Conservation (phyloP, 2,797 vertebrate species). For the Decapterus maruadsi region DNA sequence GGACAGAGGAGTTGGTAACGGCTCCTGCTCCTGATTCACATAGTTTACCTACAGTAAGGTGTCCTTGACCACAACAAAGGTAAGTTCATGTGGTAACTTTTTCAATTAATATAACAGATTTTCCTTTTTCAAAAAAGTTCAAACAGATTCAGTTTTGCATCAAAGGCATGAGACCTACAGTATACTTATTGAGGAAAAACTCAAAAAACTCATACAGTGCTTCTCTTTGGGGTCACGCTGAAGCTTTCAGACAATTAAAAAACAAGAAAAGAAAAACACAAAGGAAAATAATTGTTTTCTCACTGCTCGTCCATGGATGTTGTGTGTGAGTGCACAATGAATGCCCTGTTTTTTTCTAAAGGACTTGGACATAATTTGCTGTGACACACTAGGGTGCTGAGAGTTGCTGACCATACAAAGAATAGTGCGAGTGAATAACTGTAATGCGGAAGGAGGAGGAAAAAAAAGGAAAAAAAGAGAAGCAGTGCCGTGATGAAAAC, state of each 20-base stretch:
- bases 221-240: background rate
- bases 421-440: conserved; percentile 68
- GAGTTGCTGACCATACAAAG: conserved; percentile 60
- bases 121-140: conserved; percentile 13
- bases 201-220: background rate
- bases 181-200: conserved; percentile 4
- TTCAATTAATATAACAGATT: background rate
- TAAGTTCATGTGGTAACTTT: conserved; percentile 1
- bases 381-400: conserved; percentile 47
- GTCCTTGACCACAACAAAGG: conserved; percentile 31
- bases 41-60: conserved; percentile 20
- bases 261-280: background rate
- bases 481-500: conserved; percentile 61
- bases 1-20: conserved; percentile 10
- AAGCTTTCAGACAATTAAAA: background rate
- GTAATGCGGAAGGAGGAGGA: conserved; percentile 37
- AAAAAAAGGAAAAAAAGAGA: conserved; percentile 41
- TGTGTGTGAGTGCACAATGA: conserved; percentile 7
- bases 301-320: background rate
- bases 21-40: conserved; percentile 9
- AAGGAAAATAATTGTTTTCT: background rate
- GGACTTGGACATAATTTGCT: conserved; percentile 57
- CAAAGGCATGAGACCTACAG: conserved; percentile 23
- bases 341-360: conserved; percentile 32
- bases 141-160: conserved; percentile 41